Evolutionary conservation across 2,797 vertebrate species (phyloP).

Genomic region (Microctenopoma stevenorrisi): DNA sequence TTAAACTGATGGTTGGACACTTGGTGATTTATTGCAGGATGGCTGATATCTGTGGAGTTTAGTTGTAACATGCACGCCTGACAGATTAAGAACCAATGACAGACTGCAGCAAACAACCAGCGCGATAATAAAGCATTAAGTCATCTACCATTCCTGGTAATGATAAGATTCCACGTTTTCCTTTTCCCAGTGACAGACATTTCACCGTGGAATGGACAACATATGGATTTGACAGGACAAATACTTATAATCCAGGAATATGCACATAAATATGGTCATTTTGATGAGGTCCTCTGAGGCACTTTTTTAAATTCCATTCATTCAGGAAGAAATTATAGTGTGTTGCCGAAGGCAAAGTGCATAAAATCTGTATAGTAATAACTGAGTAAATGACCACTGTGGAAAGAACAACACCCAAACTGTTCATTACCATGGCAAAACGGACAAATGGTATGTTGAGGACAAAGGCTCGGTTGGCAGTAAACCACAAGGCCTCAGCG

Average conservation of each 20-base stretch:
- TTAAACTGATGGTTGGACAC: conserved; percentile 16
- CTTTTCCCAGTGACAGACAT: no score
- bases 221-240: neutral
- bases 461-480: neutral
- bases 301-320: neutral
- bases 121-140: neutral
- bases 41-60: conserved; percentile 4
- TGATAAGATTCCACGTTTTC: no score
- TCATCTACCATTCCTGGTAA: neutral
- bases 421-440: no score
- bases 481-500: neutral
- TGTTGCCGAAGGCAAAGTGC: neutral
- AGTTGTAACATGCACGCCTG: neutral
- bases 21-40: neutral
- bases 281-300: neutral
- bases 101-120: neutral
- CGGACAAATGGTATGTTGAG: no score
- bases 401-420: neutral
- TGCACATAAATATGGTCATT: neutral
- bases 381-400: conserved; percentile 3
- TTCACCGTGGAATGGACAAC: no score
- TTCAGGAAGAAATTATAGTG: neutral
- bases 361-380: conserved; percentile 16
- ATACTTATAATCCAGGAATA: conserved; percentile 17
- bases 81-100: no score